Conservation (phyloP, 2,797 vertebrate genomes). For the Botia almorhae region DNA sequence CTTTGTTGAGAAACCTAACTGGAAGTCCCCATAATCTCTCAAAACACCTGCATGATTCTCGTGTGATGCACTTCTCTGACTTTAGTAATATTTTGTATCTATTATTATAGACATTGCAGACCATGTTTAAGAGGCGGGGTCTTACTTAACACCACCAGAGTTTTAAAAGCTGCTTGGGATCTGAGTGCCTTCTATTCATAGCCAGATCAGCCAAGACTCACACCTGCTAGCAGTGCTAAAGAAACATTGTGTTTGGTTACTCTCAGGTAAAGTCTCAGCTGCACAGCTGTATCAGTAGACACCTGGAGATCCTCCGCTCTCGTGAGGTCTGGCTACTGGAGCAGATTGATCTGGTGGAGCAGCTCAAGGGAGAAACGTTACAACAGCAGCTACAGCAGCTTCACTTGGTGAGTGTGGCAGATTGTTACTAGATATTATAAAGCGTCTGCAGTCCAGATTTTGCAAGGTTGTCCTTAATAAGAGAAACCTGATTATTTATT, state of each 20-base stretch:
- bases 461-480: no score
- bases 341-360: slow-evolving; percentile 90
- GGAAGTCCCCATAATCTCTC: slow-evolving; percentile 16
- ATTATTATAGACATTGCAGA: neutral
- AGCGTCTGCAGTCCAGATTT: neutral
- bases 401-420: slow-evolving; percentile 77
- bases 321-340: slow-evolving; percentile 91
- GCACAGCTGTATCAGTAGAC: slow-evolving; percentile 91
- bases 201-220: neutral
- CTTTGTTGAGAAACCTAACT: neutral
- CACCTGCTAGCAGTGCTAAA: neutral
- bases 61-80: neutral
- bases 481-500: neutral
- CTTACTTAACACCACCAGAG: neutral
- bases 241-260: neutral
- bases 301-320: slow-evolving; percentile 92
- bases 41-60: slow-evolving; percentile 9
- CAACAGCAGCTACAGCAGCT: slow-evolving; percentile 91
- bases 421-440: neutral
- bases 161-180: slow-evolving; percentile 16
- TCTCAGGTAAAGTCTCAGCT: slow-evolving; percentile 89
- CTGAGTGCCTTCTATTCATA: neutral
- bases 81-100: neutral
- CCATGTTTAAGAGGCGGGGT: neutral
- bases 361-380: slow-evolving; percentile 89